Percentiles rank a stretch among this genome's conserved stretches.
Conservation (phyloP, 2,797 vertebrate genomes). For the Limnodromus scolopaceus region DNA sequence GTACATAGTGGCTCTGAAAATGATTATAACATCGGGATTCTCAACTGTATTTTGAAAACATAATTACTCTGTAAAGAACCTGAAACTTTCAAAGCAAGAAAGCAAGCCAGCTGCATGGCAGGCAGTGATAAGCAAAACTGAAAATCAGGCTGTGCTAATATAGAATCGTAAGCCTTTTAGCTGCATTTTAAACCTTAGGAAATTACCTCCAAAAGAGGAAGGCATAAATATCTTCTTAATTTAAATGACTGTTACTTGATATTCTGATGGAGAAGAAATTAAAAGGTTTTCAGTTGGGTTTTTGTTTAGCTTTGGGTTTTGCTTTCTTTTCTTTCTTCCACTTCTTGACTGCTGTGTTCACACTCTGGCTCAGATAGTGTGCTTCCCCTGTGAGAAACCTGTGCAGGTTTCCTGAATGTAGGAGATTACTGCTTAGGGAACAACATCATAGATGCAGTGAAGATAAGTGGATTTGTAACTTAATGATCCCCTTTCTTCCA, state of each 20-base stretch:
- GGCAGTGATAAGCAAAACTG: conserved; percentile 56
- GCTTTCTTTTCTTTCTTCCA: neutral
- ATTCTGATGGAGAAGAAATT: neutral
- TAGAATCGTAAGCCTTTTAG: conserved; percentile 26
- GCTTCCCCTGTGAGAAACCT: conserved; percentile 28
- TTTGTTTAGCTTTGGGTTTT: neutral
- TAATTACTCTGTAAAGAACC: conserved; percentile 50
- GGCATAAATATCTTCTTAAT: neutral
- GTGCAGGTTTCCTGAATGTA: neutral
- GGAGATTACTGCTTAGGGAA: conserved; percentile 2
- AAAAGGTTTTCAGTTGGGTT: neutral
- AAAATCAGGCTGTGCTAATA: conserved; percentile 42
- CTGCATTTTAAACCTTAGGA: conserved; percentile 32
- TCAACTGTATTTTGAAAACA: conserved; percentile 43
- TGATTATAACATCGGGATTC: conserved; percentile 10
- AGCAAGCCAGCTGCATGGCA: conserved; percentile 47
- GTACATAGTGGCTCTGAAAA: neutral
- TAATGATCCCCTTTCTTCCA: neutral
- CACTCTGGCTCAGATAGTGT: neutral
- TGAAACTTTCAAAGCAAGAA: conserved; percentile 41
- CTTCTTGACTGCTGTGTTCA: neutral
- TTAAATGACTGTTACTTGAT: conserved; percentile 27
- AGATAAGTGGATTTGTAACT: conserved; percentile 38
- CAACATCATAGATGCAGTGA: neutral
- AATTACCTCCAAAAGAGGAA: conserved; percentile 9